Conservation (phyloP, 2,113 vertebrate species). For the Mormoops blainvillei region DNA sequence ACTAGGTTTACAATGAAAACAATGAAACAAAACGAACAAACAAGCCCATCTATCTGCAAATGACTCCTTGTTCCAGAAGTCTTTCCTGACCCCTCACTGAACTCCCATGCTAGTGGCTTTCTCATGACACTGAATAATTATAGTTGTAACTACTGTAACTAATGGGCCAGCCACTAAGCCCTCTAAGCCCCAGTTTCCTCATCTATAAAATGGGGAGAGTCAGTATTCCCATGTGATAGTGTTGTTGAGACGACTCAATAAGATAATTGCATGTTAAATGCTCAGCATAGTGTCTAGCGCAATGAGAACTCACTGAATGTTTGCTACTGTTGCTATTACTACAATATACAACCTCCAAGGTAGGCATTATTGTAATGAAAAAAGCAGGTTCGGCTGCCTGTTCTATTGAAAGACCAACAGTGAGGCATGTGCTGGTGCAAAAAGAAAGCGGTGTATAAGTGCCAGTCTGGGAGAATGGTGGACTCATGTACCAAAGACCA, state of each 20-base stretch:
- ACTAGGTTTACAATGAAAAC: neutral
- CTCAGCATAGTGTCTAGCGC: neutral
- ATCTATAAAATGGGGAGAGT: neutral
- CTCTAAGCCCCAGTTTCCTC: neutral
- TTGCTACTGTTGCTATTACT: neutral
- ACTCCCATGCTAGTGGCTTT: neutral
- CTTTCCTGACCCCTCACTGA: neutral
- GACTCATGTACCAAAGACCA: too few relatives aligned
- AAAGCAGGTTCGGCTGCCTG: too few relatives aligned
- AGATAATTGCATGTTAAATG: neutral
- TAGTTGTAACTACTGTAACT: neutral
- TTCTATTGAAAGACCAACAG: too few relatives aligned
- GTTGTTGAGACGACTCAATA: neutral
- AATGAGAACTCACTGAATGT: neutral
- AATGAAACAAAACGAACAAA: neutral
- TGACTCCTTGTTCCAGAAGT: neutral
- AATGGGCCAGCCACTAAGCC: neutral
- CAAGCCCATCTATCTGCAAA: neutral
- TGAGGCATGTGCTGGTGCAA: too few relatives aligned
- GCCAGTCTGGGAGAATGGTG: too few relatives aligned
- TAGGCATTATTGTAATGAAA: neutral
- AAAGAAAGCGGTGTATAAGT: too few relatives aligned
- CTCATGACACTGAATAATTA: slow-evolving; percentile 17
- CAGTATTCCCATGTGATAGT: neutral
- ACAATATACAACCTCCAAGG: neutral